Base-by-base conservation (phyloP, 2,797 vertebrate species). In the Etheostoma nigrum region DNA sequence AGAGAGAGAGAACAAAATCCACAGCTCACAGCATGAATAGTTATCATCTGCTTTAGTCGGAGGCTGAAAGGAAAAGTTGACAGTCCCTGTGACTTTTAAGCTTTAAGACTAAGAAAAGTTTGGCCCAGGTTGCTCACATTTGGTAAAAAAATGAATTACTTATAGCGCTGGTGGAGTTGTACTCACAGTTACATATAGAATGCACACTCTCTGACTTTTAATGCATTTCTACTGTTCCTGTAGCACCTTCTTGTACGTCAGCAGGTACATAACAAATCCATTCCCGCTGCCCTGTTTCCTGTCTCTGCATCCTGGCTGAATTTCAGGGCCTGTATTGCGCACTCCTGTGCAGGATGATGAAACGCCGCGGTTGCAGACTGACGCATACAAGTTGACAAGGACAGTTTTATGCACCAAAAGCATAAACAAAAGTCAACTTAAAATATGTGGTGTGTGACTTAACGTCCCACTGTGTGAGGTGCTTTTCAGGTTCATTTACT, bases 201-300 rank as follows among this genome's bases (percentile, higher is more conserved):
- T 74, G 65, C 53, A 30, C 45, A 45, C 64, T 2, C 53, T 62
- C 44, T 55, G 68, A 71, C 72, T 86, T 83, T 82, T 66, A 84
- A 83, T 70, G 55, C 52, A 44, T 58, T 44, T 55, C 58, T 51
- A 4, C 57, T 11, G 0, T 55, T 51, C 36, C 78, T 85, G 78
- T 48, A 83, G 69, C 85, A 81, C 80, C 83, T 86, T 70, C 62
- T 75, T 53, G 71, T 74, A 60, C 25, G 60, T 86, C 81, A 76
- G 78, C 81, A 72, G 78, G 60, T 84, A 90, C 87, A 89, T 72
- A 83, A 82, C 54, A 88, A 90, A 91, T 88, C 85, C 83, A 88
- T 90, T 82, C 64, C 81, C 21, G 0, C 63, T 69, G 11, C 66
- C 67, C 55, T 60, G 85, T 71, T 79, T 78, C 53, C 69, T 16